Evolutionary conservation across 2,797 vertebrate genomes (phyloP).

Genomic region (Tinamus major): DNA sequence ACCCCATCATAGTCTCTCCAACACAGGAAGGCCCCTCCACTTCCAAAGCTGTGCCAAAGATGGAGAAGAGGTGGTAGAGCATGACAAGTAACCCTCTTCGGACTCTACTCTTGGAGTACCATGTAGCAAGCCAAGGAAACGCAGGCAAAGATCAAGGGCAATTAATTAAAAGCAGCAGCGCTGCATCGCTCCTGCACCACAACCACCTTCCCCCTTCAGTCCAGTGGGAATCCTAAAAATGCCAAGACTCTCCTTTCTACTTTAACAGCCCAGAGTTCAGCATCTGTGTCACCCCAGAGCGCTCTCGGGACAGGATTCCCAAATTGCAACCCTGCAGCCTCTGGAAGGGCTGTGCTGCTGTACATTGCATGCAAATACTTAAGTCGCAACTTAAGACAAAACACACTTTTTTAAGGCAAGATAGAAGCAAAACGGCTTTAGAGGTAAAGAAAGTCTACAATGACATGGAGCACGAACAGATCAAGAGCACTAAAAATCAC

Average conservation of each 20-base stretch:
- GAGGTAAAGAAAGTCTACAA: not conserved
- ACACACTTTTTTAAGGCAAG: not conserved
- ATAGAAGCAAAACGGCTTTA: not conserved
- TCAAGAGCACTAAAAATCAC: not conserved
- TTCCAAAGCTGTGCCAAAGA: not conserved
- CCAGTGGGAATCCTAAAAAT: not conserved
- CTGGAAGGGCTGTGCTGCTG: not conserved
- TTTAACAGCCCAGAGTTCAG: not conserved
- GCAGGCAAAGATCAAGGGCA: not conserved
- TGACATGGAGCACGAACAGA: not conserved
- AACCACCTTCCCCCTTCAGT: not conserved
- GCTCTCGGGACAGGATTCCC: not conserved
- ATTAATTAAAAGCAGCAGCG: not conserved
- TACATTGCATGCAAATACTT: not conserved
- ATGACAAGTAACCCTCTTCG: not conserved
- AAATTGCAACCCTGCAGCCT: not conserved
- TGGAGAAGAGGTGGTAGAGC: not conserved
- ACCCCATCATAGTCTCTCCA: not conserved
- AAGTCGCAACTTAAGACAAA: not conserved
- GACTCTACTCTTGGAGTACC: not conserved
- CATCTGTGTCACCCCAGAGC: not conserved
- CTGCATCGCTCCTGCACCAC: not conserved
- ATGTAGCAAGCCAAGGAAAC: not conserved
- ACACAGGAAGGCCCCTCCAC: not conserved
- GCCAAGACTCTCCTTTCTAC: not conserved